Percentiles rank a stretch among this genome's conserved stretches.
Evolutionary conservation across 1,140 invertebrate genomes (phyloP).

Genomic region (Cydia fagiglandana): DNA sequence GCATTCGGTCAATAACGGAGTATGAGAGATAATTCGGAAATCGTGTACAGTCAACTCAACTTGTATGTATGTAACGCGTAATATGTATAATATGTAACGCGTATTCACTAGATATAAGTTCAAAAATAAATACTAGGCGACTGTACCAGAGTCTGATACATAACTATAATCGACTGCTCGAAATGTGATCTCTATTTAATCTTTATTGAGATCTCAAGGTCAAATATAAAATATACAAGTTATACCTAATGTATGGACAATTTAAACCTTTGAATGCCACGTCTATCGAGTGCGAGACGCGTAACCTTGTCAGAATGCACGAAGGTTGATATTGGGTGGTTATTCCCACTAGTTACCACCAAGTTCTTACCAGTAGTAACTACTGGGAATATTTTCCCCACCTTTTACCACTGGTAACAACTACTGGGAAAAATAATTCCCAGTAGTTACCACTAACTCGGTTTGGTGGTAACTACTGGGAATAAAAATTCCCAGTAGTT

Average conservation of each 20-base stretch:
- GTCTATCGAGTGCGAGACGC: too few species aligned
- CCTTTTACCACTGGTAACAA: too few species aligned
- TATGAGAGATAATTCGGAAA: conserved; percentile 2
- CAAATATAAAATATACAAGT: neutral
- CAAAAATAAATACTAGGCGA: neutral
- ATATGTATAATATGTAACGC: neutral
- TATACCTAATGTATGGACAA: conserved; percentile 2
- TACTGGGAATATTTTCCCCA: too few species aligned
- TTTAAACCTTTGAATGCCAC: too few species aligned
- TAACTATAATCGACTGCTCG: neutral
- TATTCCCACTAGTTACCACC: too few species aligned
- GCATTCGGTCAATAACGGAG: neutral
- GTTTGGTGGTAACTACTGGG: too few species aligned
- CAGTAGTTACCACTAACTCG: too few species aligned
- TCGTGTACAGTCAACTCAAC: neutral
- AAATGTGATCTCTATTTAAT: conserved; percentile 26
- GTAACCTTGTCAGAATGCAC: too few species aligned
- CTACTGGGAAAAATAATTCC: too few species aligned
- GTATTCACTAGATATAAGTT: conserved; percentile 8
- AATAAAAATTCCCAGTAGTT: too few species aligned
- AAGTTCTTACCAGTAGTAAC: too few species aligned
- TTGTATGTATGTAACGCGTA: neutral
- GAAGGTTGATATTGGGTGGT: too few species aligned
- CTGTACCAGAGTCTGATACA: neutral
- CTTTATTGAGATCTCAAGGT: conserved; percentile 18